Percentiles rank a stretch among this genome's conserved stretches.
phyloP scores from a whole-genome alignment of 1,140 invertebrate species.

The Latrodectus geometricus region DNA sequence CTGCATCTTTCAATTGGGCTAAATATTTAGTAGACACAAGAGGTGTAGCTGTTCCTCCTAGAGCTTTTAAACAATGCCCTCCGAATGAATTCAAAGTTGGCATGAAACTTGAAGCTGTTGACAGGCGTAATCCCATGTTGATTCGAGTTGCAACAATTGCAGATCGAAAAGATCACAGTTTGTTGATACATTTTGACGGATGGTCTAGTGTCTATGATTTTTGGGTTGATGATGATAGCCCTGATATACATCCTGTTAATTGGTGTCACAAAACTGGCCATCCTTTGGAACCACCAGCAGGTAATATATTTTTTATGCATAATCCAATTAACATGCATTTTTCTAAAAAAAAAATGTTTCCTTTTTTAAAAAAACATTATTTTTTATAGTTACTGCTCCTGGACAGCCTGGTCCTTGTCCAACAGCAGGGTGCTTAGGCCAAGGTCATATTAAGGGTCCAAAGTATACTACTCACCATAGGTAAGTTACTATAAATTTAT shows the following conservation, averaged over 20 bases:
- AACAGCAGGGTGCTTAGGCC: constrained; percentile 82
- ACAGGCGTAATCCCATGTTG: constrained; percentile 83
- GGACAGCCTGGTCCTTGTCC: constrained; percentile 71
- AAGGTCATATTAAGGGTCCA: constrained; percentile 82
- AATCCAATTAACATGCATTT: background rate
- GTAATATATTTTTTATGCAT: background rate
- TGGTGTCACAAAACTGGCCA: constrained; percentile 91
- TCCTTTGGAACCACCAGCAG: constrained; percentile 81
- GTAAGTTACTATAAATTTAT: constrained; percentile 6
- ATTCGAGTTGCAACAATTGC: constrained; percentile 88
- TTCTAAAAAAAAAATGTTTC: background rate
- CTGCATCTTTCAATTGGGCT: constrained; percentile 85
- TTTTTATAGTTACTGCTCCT: constrained; percentile 21
- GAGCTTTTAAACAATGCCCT: constrained; percentile 83
- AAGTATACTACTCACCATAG: constrained; percentile 84
- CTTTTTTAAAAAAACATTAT: background rate
- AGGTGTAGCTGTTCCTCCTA: constrained; percentile 80
- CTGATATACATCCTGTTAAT: constrained; percentile 89
- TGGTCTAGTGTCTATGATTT: constrained; percentile 88
- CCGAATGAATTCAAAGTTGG: constrained; percentile 85
- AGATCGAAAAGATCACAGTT: constrained; percentile 73
- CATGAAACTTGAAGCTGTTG: constrained; percentile 92
- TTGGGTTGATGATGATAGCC: constrained; percentile 90
- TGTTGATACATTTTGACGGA: constrained; percentile 90
- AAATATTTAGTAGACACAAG: constrained; percentile 83